Percentiles rank a stretch among this genome's conserved stretches.
These are phyloP conservation scores for Lycia hirtaria DNA, from an alignment of 2,888 invertebrate species.

Conservation along the genomic window DNA sequence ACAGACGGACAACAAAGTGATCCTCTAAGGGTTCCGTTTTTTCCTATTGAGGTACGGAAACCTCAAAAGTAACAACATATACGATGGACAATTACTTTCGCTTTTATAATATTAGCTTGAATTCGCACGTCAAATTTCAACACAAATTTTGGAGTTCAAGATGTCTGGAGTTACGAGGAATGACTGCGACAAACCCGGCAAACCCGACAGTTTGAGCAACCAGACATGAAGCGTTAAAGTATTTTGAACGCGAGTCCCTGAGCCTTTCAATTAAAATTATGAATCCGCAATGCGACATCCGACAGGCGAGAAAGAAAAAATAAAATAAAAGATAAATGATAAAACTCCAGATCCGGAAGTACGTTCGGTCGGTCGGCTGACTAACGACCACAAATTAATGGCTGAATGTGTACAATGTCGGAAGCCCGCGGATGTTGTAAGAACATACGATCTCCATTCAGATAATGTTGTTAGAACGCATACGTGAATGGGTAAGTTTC, in stretches of 20 bases:
- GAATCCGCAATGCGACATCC: conserved; percentile 26
- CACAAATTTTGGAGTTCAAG: no score
- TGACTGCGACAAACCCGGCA: no score
- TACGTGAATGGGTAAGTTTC: conserved; percentile 17
- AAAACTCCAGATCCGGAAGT: conserved; percentile 17
- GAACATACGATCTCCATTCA: no score
- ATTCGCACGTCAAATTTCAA: no score
- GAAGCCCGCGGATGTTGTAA: no score
- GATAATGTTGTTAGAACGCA: conserved; percentile 30
- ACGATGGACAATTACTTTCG: no score
- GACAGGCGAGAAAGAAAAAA: conserved; percentile 7
- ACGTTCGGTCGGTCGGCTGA: conserved; percentile 15
- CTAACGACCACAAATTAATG: conserved; percentile 20
- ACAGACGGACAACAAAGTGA: no score
- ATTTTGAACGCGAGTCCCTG: background rate
- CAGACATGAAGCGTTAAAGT: background rate
- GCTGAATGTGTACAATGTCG: conserved; percentile 19
- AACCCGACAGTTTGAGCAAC: background rate
- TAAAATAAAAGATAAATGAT: conserved; percentile 9
- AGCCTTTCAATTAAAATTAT: conserved; percentile 8
- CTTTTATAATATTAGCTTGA: no score
- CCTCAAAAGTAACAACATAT: no score
- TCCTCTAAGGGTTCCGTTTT: no score
- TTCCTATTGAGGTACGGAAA: no score
- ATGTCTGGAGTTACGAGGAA: no score